phyloP scores from a whole-genome alignment of 2,888 invertebrate species.

The Scaptomyza cyrtandrae region DNA sequence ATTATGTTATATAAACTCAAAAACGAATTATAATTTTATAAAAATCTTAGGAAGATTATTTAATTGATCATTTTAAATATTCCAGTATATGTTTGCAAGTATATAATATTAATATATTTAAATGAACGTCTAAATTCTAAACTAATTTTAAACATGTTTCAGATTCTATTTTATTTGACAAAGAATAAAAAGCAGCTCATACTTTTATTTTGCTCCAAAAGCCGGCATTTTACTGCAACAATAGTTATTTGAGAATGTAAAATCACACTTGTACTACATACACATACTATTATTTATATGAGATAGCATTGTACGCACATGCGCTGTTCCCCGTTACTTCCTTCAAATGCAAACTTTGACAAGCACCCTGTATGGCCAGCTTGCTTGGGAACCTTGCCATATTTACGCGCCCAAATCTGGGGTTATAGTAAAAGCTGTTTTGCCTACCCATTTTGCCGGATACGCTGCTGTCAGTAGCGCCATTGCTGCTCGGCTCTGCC shows the following conservation, averaged over 20 bases:
- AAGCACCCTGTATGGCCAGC: slow-evolving; percentile 46
- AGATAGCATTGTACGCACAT: slow-evolving; percentile 20
- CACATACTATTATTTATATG: background rate
- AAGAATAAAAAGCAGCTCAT: background rate
- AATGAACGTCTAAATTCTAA: too few species aligned
- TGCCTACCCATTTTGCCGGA: slow-evolving; percentile 48
- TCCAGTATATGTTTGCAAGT: too few species aligned
- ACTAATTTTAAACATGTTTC: too few species aligned
- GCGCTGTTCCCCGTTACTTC: slow-evolving; percentile 19
- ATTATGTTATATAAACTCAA: too few species aligned
- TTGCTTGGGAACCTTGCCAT: slow-evolving; percentile 30
- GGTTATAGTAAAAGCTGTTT: slow-evolving; percentile 63
- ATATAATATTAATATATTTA: too few species aligned
- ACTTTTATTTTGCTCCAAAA: background rate
- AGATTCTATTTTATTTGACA: background rate
- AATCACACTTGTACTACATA: background rate
- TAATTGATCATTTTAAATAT: too few species aligned
- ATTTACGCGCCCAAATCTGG: slow-evolving; percentile 63
- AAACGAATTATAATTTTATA: too few species aligned
- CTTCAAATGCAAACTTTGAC: slow-evolving; percentile 26
- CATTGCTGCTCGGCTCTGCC: slow-evolving; percentile 31
- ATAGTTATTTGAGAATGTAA: background rate
- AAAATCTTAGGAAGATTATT: too few species aligned
- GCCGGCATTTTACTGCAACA: slow-evolving; percentile 15
- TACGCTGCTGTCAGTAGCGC: slow-evolving; percentile 38